Percentiles rank a stretch among this genome's conserved stretches.
Conservation (phyloP, 2,797 vertebrate genomes). For the Sebastes ruberrimus region DNA sequence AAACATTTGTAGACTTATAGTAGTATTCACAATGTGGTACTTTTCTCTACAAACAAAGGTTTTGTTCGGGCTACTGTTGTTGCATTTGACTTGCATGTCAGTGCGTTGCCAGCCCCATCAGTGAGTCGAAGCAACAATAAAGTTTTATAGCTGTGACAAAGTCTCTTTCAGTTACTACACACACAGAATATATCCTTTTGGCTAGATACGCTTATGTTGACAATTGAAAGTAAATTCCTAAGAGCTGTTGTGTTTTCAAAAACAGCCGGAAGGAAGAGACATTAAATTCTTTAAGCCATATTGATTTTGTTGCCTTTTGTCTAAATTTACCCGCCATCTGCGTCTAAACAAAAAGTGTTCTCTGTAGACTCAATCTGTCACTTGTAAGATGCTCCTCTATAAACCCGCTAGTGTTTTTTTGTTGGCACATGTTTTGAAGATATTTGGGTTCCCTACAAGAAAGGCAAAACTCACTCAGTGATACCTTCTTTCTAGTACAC, state of each 20-base stretch:
- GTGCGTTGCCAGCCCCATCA: background rate
- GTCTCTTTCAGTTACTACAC: background rate
- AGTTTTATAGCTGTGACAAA: background rate
- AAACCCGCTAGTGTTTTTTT: background rate
- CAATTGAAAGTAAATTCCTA: slow-evolving; percentile 23
- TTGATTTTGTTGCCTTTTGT: slow-evolving; percentile 33
- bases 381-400: background rate
- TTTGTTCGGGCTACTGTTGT: background rate
- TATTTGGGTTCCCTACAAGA: background rate
- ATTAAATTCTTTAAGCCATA: background rate
- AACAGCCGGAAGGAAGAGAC: slow-evolving; percentile 12
- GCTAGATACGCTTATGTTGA: background rate
- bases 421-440: slow-evolving; percentile 11
- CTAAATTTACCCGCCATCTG: slow-evolving; percentile 39
- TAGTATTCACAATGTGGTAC: background rate
- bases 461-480: background rate
- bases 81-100: background rate
- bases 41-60: background rate
- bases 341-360: slow-evolving; percentile 8
- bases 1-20: background rate
- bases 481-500: background rate
- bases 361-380: slow-evolving; percentile 39
- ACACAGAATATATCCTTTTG: background rate
- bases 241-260: slow-evolving; percentile 33
- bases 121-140: background rate